Base-by-base conservation (phyloP, 2,888 invertebrate species). In the Quadroppia sp. region DNA sequence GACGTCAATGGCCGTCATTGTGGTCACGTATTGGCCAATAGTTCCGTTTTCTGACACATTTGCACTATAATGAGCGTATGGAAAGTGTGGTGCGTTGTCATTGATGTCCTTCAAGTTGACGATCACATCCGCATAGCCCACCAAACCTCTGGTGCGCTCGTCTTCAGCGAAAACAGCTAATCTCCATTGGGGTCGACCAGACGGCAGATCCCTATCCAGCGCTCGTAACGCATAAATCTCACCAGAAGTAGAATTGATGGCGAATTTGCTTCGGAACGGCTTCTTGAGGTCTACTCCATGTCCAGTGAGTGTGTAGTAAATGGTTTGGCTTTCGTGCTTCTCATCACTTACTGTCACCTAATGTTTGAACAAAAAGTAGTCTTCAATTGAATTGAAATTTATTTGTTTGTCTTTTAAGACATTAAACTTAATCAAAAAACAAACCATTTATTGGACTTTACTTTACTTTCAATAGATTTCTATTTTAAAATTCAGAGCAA, bases 81-180 rank as follows among this genome's bases (percentile, higher is more conserved):
- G 94, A 86, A 97, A 97, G 80, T 92, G 90, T n/a, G 97, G 97
- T 9, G 92, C 91, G 84, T 97, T 97, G 86, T 97, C 96, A 85
- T 97, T 97, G 82, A 96, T 94, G 83, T 96, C 96, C 83, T 94
- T 94, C 71, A 96, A 88, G 84, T 94, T 94, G 77, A 97, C 95
- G 86, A 96, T 94, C 50, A 97, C 96, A 84, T 96, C 95, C 76
- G 96, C 94, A 83, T 96, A 97, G 75, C 96, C 96, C 64, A 95
- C 94, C 40, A 96, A 87, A 73, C 94, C 94, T 56, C 78, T 79
- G 72, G 94, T 94, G 32, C 94, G 93, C 84, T 94, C 94, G 81
- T 95, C 95, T 85, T 94, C 94, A 64, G 94, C 95, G 83, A 94
- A 94, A 13, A 95, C 94, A 1, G 94, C 94, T 83, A 95, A 95